Evolutionary conservation across 1,140 invertebrate genomes (phyloP), one percentile per base, ranked within the genome.

Genomic region (Eupeodes corollae): DNA sequence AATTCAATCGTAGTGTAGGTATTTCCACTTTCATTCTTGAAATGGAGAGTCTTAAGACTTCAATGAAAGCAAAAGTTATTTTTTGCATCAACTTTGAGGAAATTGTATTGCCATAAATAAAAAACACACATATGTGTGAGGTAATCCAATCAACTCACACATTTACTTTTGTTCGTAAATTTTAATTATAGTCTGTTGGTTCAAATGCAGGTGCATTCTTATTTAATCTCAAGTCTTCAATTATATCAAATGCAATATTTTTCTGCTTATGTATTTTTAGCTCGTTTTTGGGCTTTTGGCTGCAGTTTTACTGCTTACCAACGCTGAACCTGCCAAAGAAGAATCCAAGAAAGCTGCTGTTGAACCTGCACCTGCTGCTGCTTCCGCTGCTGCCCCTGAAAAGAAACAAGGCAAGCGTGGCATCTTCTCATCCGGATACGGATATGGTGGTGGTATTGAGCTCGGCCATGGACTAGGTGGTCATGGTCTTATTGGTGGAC

Each of bases 361-460:
- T 14, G 51, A 57, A 30, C 51, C 54, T 42, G 42, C 48, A 50
- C 14, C 48, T 45, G 31, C 50, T 69, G 51, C 71, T 48, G 67
- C 65, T 53, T 63, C 68, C 21, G 53, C 54, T 54, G 63, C 58
- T 58, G 71, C 69, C 45, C 59, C 46, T 15, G 76, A 77, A 50
- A 83, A 83, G 70, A 84, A 84, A 61, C 79, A 82, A 55, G 80
- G 83, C 61, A 84, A 85, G 61, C 73, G 82, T 53, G 82, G 82
- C 46, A 71, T 84, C 34, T 57, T 72, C 40, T 73, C 73, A 51
- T 67, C 78, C 15, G 77, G 73, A n/a, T 73, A 72, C 46, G 48
- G 45, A 12, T 12, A 37, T 40, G 61, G 60, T 13, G 56, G 56
- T 42, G 62, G 54, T 50, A 33, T 52, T 31, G 59, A 55, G 56